Evolutionary conservation across 2,113 vertebrate species (phyloP).

Genomic region (Tenebrosternarchus preto): DNA sequence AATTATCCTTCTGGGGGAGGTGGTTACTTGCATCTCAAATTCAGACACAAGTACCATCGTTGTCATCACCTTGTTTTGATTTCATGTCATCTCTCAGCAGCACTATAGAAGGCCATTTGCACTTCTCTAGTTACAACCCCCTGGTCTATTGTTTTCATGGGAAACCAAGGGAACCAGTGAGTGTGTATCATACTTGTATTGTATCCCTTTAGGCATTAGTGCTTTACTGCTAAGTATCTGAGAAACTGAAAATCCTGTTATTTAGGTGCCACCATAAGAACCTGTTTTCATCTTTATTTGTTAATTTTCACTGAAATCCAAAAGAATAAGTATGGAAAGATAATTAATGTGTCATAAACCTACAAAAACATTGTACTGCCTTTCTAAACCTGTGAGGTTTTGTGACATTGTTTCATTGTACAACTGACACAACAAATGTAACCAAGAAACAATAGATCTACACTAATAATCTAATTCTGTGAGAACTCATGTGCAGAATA

Average conservation of each 20-base stretch:
- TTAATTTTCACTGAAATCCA: no score
- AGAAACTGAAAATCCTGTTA: conserved; percentile 47
- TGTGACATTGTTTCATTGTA: background rate
- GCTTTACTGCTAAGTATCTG: conserved; percentile 69
- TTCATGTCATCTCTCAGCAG: conserved; percentile 77
- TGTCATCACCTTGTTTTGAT: conserved; percentile 80
- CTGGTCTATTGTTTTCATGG: conserved; percentile 71
- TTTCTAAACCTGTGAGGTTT: background rate
- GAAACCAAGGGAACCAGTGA: conserved; percentile 65
- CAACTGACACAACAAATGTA: background rate
- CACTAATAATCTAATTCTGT: background rate
- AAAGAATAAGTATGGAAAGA: background rate
- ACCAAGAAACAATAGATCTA: background rate
- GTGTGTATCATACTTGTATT: conserved; percentile 64
- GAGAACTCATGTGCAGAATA: background rate
- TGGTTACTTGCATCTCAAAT: conserved; percentile 66
- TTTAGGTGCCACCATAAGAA: background rate
- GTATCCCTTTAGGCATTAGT: conserved; percentile 63
- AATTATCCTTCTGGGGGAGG: conserved; percentile 49
- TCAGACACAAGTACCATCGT: conserved; percentile 73
- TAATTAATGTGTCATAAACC: background rate
- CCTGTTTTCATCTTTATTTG: no score
- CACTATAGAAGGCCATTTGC: conserved; percentile 66
- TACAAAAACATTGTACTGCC: no score
- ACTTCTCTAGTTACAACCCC: conserved; percentile 70